Evolutionary conservation across 2,888 invertebrate genomes (phyloP), one percentile per base, ranked within the genome.

Genomic region (Drosophila fulvimacula): DNA sequence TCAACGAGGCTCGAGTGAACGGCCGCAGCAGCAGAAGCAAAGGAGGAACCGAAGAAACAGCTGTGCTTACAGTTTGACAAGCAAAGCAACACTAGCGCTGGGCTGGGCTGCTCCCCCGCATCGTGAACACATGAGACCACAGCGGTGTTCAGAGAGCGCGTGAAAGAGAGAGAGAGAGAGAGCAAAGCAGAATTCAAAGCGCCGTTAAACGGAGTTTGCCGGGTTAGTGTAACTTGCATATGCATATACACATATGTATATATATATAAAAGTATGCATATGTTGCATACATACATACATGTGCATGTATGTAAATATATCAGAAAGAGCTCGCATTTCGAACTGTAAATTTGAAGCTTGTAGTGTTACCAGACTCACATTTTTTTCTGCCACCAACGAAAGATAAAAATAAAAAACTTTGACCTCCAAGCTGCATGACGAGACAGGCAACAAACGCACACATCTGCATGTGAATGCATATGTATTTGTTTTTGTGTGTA

Each of bases 1-100:
- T 68, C 70, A 76, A 52, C 74, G 53, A 49, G 39, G 55, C 38
- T 56, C 44, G 60, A 87, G 87, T 81, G 76, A 89, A 76, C 85
- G 89, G 62, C 82, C 85, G 67, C 64, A 59, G 74, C 58, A 72
- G 61, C 73, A 75, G 63, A 51, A 55, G 64, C 34, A 61, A 57
- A 42, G 62, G 46, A 46, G 52, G 38, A 52, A 17, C 38, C 10
- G 24, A 69, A 66, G 52, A 74, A 89, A 89, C 88, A 89, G 87
- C 81, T 88, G 81, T 79, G 79, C 86, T 71, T 46, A 72, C 80
- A 80, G 80, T 88, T 81, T 76, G 79, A 73, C 52, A 62, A 56
- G 36, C 68, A 69, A 59, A 56, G 36, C 68, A 69, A 32, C 44
- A 41, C 30, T 52, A 36, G 38, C 42, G 59, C 61, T 53, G 21